Evolutionary conservation across 2,797 vertebrate species (phyloP).

Genomic region (Lepus townsendii): DNA sequence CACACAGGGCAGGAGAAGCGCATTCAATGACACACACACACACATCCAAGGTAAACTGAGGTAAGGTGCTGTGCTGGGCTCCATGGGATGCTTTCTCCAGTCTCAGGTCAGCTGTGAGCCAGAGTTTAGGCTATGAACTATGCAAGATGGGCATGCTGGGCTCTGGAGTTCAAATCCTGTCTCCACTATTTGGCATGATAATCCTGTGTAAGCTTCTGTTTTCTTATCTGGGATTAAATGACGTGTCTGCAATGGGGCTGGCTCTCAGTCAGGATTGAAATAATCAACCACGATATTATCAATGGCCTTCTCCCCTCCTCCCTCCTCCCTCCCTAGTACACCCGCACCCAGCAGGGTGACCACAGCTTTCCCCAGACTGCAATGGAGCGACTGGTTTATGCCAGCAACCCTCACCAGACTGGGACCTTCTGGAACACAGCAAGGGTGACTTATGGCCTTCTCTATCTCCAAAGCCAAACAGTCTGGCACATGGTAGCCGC

Average conservation of each 20-base stretch:
- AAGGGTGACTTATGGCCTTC: background rate
- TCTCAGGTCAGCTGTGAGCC: background rate
- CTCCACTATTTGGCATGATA: background rate
- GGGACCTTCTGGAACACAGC: background rate
- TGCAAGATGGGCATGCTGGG: background rate
- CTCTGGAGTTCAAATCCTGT: slow-evolving; percentile 1
- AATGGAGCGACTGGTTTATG: background rate
- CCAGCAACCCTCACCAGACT: background rate
- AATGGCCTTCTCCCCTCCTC: background rate
- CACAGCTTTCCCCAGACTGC: background rate
- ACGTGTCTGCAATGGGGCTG: background rate
- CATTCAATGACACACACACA: background rate
- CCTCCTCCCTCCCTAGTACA: fast-evolving
- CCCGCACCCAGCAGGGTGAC: background rate
- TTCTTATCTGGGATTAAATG: slow-evolving; percentile 2
- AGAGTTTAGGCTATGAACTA: background rate
- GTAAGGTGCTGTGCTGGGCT: background rate
- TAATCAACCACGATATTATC: background rate
- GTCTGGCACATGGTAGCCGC: background rate
- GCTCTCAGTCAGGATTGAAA: background rate
- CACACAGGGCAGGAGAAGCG: background rate
- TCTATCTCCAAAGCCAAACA: background rate
- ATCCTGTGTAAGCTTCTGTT: background rate
- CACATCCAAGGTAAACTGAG: background rate
- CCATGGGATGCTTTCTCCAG: background rate